Base-by-base conservation (phyloP, 1,140 invertebrate species). In the Helicoverpa armigera region DNA sequence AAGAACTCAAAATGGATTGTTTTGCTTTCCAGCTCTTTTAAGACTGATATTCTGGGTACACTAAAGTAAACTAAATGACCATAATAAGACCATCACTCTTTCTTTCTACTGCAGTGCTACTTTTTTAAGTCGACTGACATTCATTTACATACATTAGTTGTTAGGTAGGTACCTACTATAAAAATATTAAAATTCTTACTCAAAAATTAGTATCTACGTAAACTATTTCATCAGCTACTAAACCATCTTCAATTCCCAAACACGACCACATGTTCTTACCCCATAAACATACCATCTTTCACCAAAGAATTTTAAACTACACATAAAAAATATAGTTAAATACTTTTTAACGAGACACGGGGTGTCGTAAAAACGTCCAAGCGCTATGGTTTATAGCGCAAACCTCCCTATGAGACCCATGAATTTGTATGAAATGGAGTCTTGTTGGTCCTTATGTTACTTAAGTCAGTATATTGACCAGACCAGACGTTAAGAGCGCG, bases 291-390 rank as follows among this genome's bases (percentile, higher is more conserved):
- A 82, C 82, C 80, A 81, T 85, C 78, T 83, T 35, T 51, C 74
- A 88, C 78, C 67, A 75, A 56, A 80, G 85, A 88, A 88, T 86
- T 86, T 89, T 89, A 85, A 90, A 88, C 82, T 83, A 67, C 67
- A 81, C 82, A 88, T 90, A 88, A 90, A 90, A 83, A 79, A 82
- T 73, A 73, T 70, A 63, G 79, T 80, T 73, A 61, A 61, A 69
- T 60, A 81, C 79, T 61, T 79, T 76, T 83, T 75, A 70, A 80
- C 75, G 78, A 77, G 72, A 83, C 77, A 79, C 48, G 79, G 54
- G 43, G 65, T 81, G 73, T 88, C 89, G 86, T 90, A 90, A 90
- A 90, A 87, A 85, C 80, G 85, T 89, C 86, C 60, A 75, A 53
- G 18, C n/a, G 16, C 69, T 63, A 79, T 83, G 75, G 60, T 89